phyloP scores from a whole-genome alignment of 2,113 vertebrate species.

The Triplophysa siluroides region DNA sequence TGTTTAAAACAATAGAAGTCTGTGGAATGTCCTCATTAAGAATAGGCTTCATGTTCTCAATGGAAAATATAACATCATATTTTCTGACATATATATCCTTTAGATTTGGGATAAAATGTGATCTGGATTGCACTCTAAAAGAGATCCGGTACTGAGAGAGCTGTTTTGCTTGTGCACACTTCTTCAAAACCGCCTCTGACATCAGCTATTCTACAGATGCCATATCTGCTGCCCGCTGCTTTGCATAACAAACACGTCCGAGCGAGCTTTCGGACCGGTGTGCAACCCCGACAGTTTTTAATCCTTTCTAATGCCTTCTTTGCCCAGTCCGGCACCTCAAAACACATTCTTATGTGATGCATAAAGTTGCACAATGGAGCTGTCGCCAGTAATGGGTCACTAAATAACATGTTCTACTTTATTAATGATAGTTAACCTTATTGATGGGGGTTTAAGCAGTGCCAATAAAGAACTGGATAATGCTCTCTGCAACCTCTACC shows the following conservation, averaged over 20 bases:
- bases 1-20: too few species aligned
- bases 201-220: neutral
- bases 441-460: conserved; percentile 70
- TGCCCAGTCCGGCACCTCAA: conserved; percentile 37
- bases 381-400: conserved; percentile 74
- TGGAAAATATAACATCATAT: too few species aligned
- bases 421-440: conserved; percentile 79
- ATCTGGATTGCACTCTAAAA: too few species aligned
- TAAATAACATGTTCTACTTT: conserved; percentile 80
- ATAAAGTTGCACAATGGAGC: conserved; percentile 70
- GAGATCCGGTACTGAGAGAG: conserved; percentile 27
- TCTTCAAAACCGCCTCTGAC: neutral
- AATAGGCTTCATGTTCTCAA: too few species aligned
- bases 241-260: conserved; percentile 52
- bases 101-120: too few species aligned
- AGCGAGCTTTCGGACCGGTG: conserved; percentile 58
- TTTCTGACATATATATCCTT: too few species aligned
- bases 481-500: conserved; percentile 54
- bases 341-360: conserved; percentile 58
- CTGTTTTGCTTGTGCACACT: neutral
- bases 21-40: too few species aligned
- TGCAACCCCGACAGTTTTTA: conserved; percentile 66
- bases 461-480: conserved; percentile 57
- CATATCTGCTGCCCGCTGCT: conserved; percentile 3
- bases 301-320: conserved; percentile 56